Evolutionary conservation across 1,140 invertebrate genomes (phyloP), one percentile per base, ranked within the genome.

Genomic region (Zelostemma sp.): DNA sequence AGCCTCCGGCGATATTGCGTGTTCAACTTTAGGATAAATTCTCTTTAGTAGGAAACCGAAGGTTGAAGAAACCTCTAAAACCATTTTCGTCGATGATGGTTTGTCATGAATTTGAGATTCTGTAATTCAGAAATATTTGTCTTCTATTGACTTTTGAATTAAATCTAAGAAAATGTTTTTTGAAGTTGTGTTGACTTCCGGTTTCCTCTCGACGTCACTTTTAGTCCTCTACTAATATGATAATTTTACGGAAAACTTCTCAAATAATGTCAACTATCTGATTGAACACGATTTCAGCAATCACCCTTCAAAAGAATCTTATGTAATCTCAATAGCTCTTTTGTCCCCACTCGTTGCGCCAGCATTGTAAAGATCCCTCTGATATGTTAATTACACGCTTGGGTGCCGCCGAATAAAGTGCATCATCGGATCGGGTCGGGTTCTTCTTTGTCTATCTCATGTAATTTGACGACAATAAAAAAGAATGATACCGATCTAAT

Each of bases 401-500:
- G 51, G 12, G 38, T 41, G 14, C 1, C n/a, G 8, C 14, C 8
- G 40, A 15, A 41, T 15, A 15, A 41, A 12, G 14, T 14, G 40
- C 40, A 41, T 15, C 14, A 41, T 21, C 15, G 12, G 38, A 31
- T 40, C 43, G 40, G 18, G 18, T 43, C 38, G 19, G 28, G 18
- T 18, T 11, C 16, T 19, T 43, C 38, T 55, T 43, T 55, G 51
- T 55, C 21, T 40, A 16, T 19, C 51, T 40, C n/a, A 25, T 21
- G 41, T 55, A 55, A 55, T 19, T 55, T 25, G 17, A 55, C 19
- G 28, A 55, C 38, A 43, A 55, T 55, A n/a, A 28, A 55, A 17
- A 21, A 35, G 18, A 9, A 40, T 21, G 51, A 55, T 55, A 45
- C 51, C 43, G 43, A 55, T 55, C 51, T 55, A 55, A 55, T 55